phyloP scores from a whole-genome alignment of 1,140 invertebrate genomes.

The Pseudachorutes palmiensis region DNA sequence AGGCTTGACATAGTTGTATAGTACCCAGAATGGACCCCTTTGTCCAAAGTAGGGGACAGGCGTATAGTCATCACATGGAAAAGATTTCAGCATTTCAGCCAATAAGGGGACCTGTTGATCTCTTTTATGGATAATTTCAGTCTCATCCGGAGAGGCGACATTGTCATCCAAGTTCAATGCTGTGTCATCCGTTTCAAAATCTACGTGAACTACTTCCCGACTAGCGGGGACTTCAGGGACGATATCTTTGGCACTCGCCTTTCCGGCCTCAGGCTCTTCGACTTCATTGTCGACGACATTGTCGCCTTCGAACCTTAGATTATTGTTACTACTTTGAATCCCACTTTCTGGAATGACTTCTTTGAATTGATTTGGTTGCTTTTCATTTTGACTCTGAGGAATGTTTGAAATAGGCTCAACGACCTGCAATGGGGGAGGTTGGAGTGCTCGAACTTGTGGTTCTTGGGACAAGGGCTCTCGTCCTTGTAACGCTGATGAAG shows the following conservation, averaged over 20 bases:
- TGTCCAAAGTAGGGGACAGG: constrained; percentile 45
- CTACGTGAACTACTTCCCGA: neutral
- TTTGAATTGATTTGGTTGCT: neutral
- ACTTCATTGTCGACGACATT: neutral
- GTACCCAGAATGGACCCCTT: constrained; percentile 78
- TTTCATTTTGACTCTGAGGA: neutral
- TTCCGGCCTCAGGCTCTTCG: neutral
- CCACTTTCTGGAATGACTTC: neutral
- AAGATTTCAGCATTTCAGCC: constrained; percentile 17
- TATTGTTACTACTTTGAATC: too few relatives aligned
- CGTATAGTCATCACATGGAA: constrained; percentile 36
- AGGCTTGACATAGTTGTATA: constrained; percentile 72
- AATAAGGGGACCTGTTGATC: neutral
- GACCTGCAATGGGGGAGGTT: neutral
- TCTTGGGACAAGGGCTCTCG: too few relatives aligned
- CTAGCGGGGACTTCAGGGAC: neutral
- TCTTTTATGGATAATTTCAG: neutral
- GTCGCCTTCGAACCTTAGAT: neutral
- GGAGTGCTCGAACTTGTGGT: too few relatives aligned
- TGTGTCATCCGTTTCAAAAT: neutral
- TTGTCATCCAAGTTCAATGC: neutral
- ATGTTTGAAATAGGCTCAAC: neutral
- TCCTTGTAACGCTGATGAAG: too few relatives aligned
- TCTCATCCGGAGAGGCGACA: neutral
- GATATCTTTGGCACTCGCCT: neutral